Conservation (phyloP, 2,113 vertebrate species). For the Trematocara macrostoma region DNA sequence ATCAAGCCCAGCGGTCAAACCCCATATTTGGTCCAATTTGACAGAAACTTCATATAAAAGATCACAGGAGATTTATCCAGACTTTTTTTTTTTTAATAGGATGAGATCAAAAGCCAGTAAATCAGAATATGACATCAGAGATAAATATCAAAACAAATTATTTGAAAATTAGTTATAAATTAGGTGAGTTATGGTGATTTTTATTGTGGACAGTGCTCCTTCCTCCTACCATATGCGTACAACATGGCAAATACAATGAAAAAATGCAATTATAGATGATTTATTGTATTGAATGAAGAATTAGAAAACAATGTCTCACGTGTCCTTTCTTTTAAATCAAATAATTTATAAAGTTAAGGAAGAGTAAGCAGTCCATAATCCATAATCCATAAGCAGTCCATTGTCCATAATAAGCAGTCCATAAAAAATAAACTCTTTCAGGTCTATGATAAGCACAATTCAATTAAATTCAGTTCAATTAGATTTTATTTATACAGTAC, state of each 20-base stretch:
- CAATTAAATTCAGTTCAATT: background rate
- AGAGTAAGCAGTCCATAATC: background rate
- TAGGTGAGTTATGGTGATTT: background rate
- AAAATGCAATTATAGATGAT: background rate
- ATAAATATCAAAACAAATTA: background rate
- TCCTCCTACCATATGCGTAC: background rate
- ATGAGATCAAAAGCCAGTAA: background rate
- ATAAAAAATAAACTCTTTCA: background rate
- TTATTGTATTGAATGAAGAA: background rate
- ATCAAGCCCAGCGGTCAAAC: background rate
- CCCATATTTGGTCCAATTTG: too few relatives aligned
- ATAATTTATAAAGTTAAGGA: background rate
- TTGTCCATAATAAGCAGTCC: background rate
- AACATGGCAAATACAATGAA: background rate
- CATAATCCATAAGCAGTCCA: background rate
- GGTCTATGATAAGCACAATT: background rate
- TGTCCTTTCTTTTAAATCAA: background rate
- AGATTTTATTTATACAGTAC: background rate
- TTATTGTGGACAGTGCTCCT: background rate
- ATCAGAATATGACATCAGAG: background rate
- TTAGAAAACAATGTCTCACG: background rate
- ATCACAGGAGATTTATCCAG: background rate
- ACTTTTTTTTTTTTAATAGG: background rate
- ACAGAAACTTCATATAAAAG: background rate
- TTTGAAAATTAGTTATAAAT: background rate